These are phyloP conservation scores for Loripinus fragilis DNA, from an alignment of 2,888 invertebrate species.

Conservation along the genomic window DNA sequence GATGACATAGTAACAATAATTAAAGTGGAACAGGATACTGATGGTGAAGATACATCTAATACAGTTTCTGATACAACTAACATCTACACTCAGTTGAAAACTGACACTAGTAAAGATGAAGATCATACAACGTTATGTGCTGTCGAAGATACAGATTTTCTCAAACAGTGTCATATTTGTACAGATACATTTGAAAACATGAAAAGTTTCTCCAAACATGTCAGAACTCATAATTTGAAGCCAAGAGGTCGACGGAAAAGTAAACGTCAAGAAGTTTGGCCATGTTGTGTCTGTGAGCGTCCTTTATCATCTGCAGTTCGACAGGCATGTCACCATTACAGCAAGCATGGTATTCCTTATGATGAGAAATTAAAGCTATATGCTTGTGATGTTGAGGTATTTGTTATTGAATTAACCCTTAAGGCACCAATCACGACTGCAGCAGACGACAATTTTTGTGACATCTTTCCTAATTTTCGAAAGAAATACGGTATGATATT, in stretches of 20 bases:
- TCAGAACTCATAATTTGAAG: conserved; percentile 23
- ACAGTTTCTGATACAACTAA: background rate
- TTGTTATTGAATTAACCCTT: too few relatives aligned
- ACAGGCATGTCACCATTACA: conserved; percentile 44
- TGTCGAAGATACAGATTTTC: background rate
- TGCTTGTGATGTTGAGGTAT: conserved; percentile 40
- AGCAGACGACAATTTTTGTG: too few relatives aligned
- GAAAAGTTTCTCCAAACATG: conserved; percentile 25
- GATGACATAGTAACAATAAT: background rate
- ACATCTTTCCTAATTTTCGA: too few relatives aligned
- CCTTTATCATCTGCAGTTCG: conserved; percentile 31
- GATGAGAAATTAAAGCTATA: conserved; percentile 37
- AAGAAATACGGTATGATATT: too few relatives aligned
- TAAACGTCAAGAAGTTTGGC: conserved; percentile 27
- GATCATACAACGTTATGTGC: background rate
- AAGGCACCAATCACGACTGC: too few relatives aligned
- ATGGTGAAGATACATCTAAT: background rate
- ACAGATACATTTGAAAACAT: conserved; percentile 7
- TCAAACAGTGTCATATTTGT: conserved; percentile 18
- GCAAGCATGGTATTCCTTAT: conserved; percentile 50
- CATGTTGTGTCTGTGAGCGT: conserved; percentile 35
- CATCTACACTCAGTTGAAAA: too few relatives aligned
- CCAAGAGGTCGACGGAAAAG: background rate
- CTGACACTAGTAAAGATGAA: background rate
- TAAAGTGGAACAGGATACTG: background rate